These are phyloP conservation scores for Oxystoma pomonae DNA, from an alignment of 2,888 invertebrate genomes.

Conservation along the genomic window DNA sequence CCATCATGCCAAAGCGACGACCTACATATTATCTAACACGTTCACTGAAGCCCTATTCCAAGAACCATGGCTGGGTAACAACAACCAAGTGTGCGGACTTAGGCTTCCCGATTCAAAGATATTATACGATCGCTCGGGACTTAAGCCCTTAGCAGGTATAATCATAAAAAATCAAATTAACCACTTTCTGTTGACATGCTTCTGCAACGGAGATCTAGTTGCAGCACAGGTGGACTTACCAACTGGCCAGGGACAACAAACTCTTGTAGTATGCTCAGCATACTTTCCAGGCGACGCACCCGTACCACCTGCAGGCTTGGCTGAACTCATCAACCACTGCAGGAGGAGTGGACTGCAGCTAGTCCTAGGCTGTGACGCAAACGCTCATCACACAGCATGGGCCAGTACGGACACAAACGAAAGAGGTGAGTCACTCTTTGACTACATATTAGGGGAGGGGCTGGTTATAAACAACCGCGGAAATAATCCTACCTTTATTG, in stretches of 20 bases:
- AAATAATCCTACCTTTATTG: slow-evolving; percentile 17
- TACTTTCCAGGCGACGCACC: slow-evolving; percentile 8
- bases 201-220: not conserved
- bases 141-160: not conserved
- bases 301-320: not conserved
- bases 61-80: not conserved
- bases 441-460: slow-evolving; percentile 11
- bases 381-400: slow-evolving; percentile 16
- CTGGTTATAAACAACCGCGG: slow-evolving; percentile 13
- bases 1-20: not conserved
- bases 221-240: not conserved
- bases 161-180: not conserved
- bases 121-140: not conserved
- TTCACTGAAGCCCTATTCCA: not conserved
- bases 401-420: slow-evolving; percentile 14
- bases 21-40: not conserved
- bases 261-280: slow-evolving; percentile 1
- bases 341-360: slow-evolving; percentile 2
- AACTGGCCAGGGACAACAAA: not conserved
- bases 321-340: not conserved
- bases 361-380: slow-evolving; percentile 15
- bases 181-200: not conserved
- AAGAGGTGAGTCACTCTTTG: slow-evolving; percentile 17
- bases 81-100: not conserved
- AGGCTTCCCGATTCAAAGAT: not conserved